phyloP scores from a whole-genome alignment of 2,113 vertebrate genomes.

The Patagioenas fasciata region DNA sequence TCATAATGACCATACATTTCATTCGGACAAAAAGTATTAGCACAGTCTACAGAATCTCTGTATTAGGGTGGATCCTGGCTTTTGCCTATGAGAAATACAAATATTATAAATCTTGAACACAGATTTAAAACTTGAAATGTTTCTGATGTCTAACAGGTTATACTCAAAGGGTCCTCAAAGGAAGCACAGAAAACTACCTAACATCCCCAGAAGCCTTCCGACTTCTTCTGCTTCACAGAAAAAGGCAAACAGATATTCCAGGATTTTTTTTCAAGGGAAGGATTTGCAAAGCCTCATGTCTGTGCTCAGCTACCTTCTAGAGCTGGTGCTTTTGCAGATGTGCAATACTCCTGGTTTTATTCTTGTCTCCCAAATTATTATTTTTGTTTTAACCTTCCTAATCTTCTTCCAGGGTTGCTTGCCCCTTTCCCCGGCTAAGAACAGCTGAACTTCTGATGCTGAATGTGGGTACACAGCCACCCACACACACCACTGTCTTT shows the following conservation, averaged over 20 bases:
- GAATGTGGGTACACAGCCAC: neutral
- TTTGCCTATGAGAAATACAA: neutral
- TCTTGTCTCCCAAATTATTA: neutral
- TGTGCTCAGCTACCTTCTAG: neutral
- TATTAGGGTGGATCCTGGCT: neutral
- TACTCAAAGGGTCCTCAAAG: neutral
- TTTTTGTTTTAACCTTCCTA: constrained; percentile 11
- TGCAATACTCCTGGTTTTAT: neutral
- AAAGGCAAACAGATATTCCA: neutral
- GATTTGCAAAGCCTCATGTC: neutral
- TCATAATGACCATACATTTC: neutral
- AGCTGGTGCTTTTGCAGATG: neutral
- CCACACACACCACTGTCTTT: neutral
- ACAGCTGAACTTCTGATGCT: neutral
- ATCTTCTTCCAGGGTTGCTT: neutral
- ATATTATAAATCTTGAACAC: neutral
- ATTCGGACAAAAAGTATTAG: neutral
- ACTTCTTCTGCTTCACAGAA: neutral
- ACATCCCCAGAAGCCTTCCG: neutral
- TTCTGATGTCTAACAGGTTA: neutral
- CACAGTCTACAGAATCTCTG: neutral
- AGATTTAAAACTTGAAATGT: neutral
- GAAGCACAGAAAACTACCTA: neutral
- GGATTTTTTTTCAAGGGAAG: neutral
- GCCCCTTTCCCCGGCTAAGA: neutral